Evolutionary conservation across 2,888 invertebrate species (phyloP).

Genomic region (Lasioglossum oenotherae): DNA sequence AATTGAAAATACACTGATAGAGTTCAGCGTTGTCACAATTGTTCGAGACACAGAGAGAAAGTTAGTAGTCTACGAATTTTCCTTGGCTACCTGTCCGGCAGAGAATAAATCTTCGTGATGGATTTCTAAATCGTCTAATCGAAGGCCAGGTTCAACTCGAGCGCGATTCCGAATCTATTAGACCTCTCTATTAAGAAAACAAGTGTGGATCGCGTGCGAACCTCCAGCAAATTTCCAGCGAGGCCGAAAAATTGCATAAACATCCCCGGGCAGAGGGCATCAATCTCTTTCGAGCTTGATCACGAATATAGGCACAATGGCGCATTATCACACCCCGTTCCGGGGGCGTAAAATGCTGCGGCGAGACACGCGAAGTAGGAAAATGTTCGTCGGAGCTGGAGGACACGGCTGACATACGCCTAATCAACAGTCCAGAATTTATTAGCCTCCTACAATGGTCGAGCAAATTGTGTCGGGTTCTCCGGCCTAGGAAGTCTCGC

Average conservation of each 20-base stretch:
- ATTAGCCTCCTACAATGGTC: constrained; percentile 42
- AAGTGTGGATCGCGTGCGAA: background rate
- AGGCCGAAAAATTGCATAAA: background rate
- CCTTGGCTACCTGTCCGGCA: background rate
- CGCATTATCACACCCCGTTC: background rate
- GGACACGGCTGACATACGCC: constrained; percentile 9
- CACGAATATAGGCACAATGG: background rate
- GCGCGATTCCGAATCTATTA: background rate
- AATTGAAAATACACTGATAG: too few species aligned
- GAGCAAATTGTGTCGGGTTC: constrained; percentile 32
- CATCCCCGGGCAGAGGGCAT: background rate
- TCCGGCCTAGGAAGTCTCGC: constrained; percentile 2
- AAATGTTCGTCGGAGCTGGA: background rate
- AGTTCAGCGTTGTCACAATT: too few species aligned
- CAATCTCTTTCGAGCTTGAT: background rate
- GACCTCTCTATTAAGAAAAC: background rate
- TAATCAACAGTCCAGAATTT: constrained; percentile 49
- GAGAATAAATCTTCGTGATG: background rate
- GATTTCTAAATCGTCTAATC: background rate
- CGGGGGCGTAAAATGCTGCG: background rate
- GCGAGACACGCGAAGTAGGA: constrained; percentile 4
- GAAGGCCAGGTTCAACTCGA: background rate
- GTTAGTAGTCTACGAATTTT: background rate
- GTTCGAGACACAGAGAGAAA: too few species aligned
- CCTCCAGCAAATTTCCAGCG: background rate